phyloP scores from a whole-genome alignment of 2,888 invertebrate species.

The Pandemis corylana region DNA sequence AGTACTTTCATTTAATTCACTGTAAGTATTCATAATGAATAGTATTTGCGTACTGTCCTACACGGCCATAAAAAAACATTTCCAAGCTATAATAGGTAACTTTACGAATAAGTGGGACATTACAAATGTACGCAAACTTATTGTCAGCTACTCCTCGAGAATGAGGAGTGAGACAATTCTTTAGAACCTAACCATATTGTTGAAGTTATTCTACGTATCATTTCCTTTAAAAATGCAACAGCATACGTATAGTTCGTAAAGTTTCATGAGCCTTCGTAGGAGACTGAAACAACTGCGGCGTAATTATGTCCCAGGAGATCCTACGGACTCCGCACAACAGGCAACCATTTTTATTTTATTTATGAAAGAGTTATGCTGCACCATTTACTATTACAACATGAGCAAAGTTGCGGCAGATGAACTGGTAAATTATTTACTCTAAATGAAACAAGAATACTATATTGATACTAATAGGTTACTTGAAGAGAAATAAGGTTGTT shows the following conservation, averaged over 20 bases:
- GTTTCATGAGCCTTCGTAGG: constrained; percentile 19
- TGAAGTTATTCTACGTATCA: neutral
- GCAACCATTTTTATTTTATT: constrained; percentile 30
- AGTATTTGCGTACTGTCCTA: too few species aligned
- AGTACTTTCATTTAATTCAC: too few species aligned
- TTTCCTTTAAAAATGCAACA: constrained; percentile 24
- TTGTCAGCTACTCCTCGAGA: neutral
- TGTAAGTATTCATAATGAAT: too few species aligned
- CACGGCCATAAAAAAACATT: too few species aligned
- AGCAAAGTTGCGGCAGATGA: constrained; percentile 8
- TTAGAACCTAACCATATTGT: neutral
- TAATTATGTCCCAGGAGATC: constrained; percentile 22
- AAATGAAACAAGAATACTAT: neutral
- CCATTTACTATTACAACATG: constrained; percentile 7
- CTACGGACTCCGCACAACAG: constrained; percentile 13
- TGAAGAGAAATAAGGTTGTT: too few species aligned
- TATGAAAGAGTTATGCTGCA: constrained; percentile 25
- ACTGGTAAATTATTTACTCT: neutral
- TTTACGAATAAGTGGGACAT: too few species aligned
- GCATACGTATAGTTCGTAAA: constrained; percentile 9
- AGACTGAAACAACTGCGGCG: constrained; percentile 17
- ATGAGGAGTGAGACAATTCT: neutral
- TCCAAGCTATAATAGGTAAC: too few species aligned
- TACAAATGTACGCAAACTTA: too few species aligned
- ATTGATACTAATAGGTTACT: too few species aligned